Evolutionary conservation across 30 jellyfish, hydroid and myxozoan species (phyloP).

Genomic region (Euphysa ruthae): DNA sequence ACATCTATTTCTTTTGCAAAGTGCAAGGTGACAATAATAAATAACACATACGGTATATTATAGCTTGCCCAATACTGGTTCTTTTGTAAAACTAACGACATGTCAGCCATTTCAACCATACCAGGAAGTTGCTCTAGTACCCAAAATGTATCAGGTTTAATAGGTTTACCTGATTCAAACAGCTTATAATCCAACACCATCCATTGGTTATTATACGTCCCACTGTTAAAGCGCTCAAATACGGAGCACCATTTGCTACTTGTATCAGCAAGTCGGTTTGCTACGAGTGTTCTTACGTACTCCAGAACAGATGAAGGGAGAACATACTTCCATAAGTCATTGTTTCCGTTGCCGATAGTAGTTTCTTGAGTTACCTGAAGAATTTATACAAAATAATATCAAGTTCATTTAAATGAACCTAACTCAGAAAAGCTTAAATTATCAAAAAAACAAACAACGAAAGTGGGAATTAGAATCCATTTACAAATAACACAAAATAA

Average conservation of each 20-base stretch:
- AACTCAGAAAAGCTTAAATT: no score
- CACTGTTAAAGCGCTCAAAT: conserved; percentile 83
- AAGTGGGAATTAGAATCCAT: no score
- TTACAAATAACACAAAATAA: no score
- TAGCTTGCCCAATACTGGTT: conserved; percentile 83
- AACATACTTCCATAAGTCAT: conserved; percentile 62
- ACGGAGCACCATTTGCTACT: conserved; percentile 66
- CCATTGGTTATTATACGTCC: conserved; percentile 87
- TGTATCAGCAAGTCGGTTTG: conserved; percentile 76
- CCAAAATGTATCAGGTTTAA: conserved; percentile 81
- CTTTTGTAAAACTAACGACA: conserved; percentile 38
- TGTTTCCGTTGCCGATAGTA: conserved; percentile 79
- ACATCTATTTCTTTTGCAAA: no score
- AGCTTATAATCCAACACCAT: conserved; percentile 76
- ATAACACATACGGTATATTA: conserved; percentile 79
- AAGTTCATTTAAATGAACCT: no score
- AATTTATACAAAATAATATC: no score
- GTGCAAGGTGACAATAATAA: no score
- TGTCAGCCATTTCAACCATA: conserved; percentile 78
- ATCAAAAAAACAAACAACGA: no score
- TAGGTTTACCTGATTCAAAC: conserved; percentile 51
- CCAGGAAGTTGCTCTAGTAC: conserved; percentile 94
- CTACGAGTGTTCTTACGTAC: conserved; percentile 74
- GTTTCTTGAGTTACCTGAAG: conserved; percentile 88
- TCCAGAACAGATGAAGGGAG: conserved; percentile 57